Percentiles rank a stretch among this genome's conserved stretches.
Conservation (phyloP, 2,797 vertebrate species). For the Sus cebifrons region DNA sequence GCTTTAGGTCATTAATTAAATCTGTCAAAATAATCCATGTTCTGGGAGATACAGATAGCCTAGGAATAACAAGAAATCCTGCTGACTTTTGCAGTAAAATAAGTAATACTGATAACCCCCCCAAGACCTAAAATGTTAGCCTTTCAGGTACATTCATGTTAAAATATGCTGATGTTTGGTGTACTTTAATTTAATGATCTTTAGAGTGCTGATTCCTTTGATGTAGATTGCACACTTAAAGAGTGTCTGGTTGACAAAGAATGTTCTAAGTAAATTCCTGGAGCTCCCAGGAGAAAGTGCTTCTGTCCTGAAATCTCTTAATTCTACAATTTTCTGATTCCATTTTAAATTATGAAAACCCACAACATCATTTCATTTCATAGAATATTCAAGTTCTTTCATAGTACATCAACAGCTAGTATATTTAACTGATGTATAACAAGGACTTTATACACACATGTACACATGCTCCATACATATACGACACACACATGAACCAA, state of each 20-base stretch:
- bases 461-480: not conserved
- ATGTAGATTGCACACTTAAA: not conserved
- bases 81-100: conserved; percentile 79
- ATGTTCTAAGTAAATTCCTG: conserved; percentile 19
- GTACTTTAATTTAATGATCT: not conserved
- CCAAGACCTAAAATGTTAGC: not conserved
- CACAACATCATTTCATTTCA: not conserved
- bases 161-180: not conserved
- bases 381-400: not conserved
- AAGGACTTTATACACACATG: not conserved
- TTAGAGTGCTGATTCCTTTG: not conserved
- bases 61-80: conserved; percentile 83
- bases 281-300: not conserved
- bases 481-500: not conserved
- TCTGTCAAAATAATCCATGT: conserved; percentile 75
- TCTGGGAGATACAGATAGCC: conserved; percentile 72
- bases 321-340: conserved; percentile 24
- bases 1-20: conserved; percentile 82
- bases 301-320: conserved; percentile 32
- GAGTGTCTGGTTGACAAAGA: not conserved
- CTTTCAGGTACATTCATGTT: conserved; percentile 14
- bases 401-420: not conserved
- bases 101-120: conserved; percentile 79
- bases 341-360: conserved; percentile 33
- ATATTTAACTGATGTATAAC: not conserved